Evolutionary conservation across 2,888 invertebrate genomes (phyloP), one percentile per base, ranked within the genome.

Genomic region (Magallana nippona): DNA sequence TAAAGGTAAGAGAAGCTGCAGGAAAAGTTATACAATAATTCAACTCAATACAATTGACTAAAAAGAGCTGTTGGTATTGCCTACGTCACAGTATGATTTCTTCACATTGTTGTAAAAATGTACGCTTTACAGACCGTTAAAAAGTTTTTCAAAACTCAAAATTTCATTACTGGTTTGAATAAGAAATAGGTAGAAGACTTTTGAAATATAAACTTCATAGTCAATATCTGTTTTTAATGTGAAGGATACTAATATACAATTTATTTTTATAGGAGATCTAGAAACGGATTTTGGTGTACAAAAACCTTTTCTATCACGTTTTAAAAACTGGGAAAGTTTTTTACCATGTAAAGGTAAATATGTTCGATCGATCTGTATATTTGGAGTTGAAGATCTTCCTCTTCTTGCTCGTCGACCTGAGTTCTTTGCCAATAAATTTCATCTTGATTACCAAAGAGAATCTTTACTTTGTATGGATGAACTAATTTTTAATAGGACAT

Each of bases 401-500:
- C 55, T 89, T 10, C 82, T 94, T 10, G 83, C 88, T 1, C 82
- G 81, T 1, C 82, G 91, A 44, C 87, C 88, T 11, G 92, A 94
- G 77, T 83, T 94, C n/a, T 93, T 94, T 83, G 92, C 90, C 56
- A 94, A 94, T 87, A 94, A 94, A 85, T 90, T 94, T 78, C 90
- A 93, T 82, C 58, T 89, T 27, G 86, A 92, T 78, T 91, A 87
- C 82, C 87, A 93, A 60, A 91, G 90, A 0, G 88, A 90, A 44
- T 89, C 93, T 0, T 89, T 89, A 10, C 89, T 91, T 79, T 94
- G 94, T 84, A 83, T 94, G 88, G 92, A 92, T 80, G 90, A 92
- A 79, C 63, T 91, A n/a, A 87, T 88, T 77, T 90, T 84, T 78
- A 91, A 91, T 77, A 85, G 89, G 58, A 91, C 91, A 56, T 83